Base-by-base conservation (phyloP, 53 echinoderm and acorn worm species). In the Glandiceps talaboti region DNA sequence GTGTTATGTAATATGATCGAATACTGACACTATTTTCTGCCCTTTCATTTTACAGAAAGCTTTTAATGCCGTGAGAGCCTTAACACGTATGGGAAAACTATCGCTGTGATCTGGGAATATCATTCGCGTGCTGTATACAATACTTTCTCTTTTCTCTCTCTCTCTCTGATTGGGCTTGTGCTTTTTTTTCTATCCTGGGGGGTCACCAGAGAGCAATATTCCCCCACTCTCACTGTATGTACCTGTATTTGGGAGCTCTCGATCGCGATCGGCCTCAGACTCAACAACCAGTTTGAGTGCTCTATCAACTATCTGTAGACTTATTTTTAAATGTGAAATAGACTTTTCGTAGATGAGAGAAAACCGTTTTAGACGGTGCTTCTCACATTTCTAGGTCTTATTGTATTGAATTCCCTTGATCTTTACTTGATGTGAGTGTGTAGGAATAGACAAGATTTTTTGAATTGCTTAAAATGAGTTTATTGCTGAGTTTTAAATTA, bases 61-160 rank as follows among this genome's bases (percentile, higher is more conserved):
- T 74, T 82, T 96, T 86, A 96, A 96, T 79, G 97, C 97, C 30
- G 97, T 96, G 27, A 87, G 97, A 89, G 97, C 97, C 79, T 89
- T 93, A 83, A 91, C 92, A 87, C 93, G 97, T 80, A 92, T 96
- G 64, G 64, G 64, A 20, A 45, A 45, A 45, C 20, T 45, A 45
- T 45, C 64, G 64, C 64, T 45, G 64, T 45, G 64, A 45, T 45
- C 20, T n/a, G n/a, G n/a, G 64, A 20, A 6, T 45, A 45, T 45
- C 64, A 20, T 12, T 45, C 64, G 64, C 64, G 64, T 45, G 64
- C 64, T 45, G 64, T 45, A 45, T 45, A 45, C 64, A 45, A 45
- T 45, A 45, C 64, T 45, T 45, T 45, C 64, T 45, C 6, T 45
- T 20, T 45, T 20, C 20, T 45, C 20, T 12, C n/a, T n/a, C 64